Evolutionary conservation across 2,888 invertebrate species (phyloP), one percentile per base, ranked within the genome.

Genomic region (Andrena fulva): DNA sequence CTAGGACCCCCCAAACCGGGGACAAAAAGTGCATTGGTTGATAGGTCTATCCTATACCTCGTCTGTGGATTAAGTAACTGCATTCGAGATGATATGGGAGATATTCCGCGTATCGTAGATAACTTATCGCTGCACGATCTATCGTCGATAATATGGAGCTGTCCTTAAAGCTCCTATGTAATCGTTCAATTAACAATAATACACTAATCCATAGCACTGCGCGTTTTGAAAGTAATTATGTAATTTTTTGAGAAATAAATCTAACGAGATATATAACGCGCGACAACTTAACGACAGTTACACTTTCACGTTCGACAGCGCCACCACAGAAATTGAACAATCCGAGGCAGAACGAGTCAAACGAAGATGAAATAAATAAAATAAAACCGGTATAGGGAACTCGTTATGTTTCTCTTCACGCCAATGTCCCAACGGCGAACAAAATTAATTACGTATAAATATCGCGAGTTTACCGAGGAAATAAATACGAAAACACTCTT

Each of bases 361-460:
- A 74, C 56, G 73, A 74, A 60, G 69, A 78, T 74, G 71, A 83
- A 83, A 77, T 74, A 75, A 80, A 75, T 71, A 68, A 67, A 76
- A 72, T 73, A 85, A 79, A 87, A 85, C 72, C 78, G 83, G 83
- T 70, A 70, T 63, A 68, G 74, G 74, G 10, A 85, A 82, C 75
- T 80, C 68, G 67, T 81, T 76, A 68, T 42, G 69, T 71, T 77
- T 77, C 72, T 77, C 24, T 73, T 66, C 68, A 29, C n/a, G 8
- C 20, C 54, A 67, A 54, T 63, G 56, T 67, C 24, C 27, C 48
- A 50, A 60, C 63, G 33, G 69, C n/a, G 60, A 63, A 29, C 33
- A 54, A 68, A 66, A 77, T 54, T 27, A 76, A 71, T 82, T 27
- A 76, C 62, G 71, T 52, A 62, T 3, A 29, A 5, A 16, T 8